Evolutionary conservation across 2,797 vertebrate species (phyloP).

Genomic region (Allobates femoralis): DNA sequence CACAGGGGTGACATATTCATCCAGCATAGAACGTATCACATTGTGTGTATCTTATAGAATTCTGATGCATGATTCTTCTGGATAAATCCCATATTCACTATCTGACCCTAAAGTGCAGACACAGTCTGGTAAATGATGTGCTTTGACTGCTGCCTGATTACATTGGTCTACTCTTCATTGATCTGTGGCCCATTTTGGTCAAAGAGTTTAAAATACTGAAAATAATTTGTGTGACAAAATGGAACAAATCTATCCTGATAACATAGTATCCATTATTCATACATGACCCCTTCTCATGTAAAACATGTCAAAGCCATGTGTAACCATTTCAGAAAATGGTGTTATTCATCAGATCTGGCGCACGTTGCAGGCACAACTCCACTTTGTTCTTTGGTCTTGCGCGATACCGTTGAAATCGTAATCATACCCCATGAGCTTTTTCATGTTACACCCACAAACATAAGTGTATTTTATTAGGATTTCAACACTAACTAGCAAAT

Average conservation of each 20-base stretch:
- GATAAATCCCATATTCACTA: background rate
- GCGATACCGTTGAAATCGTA: too few species aligned
- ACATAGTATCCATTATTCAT: background rate
- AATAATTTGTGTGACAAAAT: too few species aligned
- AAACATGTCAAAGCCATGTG: background rate
- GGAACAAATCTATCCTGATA: background rate
- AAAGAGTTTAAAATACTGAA: background rate
- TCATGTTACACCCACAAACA: too few species aligned
- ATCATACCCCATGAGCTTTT: too few species aligned
- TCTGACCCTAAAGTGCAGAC: background rate
- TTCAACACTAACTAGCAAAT: too few species aligned
- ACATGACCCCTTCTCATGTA: background rate
- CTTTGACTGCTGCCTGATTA: background rate
- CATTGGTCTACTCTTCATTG: background rate
- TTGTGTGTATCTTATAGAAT: background rate
- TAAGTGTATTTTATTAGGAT: too few species aligned
- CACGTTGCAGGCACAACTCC: background rate
- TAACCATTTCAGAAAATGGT: background rate
- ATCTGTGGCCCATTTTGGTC: background rate
- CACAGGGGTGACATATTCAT: background rate
- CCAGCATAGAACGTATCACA: background rate
- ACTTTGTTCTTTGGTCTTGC: background rate
- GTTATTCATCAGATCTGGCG: background rate
- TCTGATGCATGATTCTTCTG: background rate
- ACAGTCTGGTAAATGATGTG: background rate